These are phyloP conservation scores for Aradophagus sp. DNA, from an alignment of 1,140 invertebrate species.

Conservation along the genomic window DNA sequence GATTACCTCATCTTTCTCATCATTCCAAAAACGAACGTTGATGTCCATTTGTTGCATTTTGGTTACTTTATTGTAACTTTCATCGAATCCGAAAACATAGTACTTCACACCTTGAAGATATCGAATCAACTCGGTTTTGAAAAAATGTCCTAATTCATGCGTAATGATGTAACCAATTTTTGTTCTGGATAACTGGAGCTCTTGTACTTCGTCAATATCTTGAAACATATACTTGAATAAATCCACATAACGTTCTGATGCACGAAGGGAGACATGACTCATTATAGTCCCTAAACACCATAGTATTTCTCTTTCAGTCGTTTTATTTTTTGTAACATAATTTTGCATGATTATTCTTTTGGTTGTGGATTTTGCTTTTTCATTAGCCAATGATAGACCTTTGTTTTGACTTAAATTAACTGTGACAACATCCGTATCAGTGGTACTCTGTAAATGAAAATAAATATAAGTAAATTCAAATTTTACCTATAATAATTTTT, in stretches of 20 bases:
- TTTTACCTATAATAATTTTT: no score
- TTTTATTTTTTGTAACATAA: slow-evolving; percentile 4
- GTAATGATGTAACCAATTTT: slow-evolving; percentile 24
- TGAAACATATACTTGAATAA: slow-evolving; percentile 25
- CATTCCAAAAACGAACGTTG: slow-evolving; percentile 35
- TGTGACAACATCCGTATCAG: background rate
- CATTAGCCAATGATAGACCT: no score
- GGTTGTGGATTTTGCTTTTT: background rate
- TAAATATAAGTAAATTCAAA: no score
- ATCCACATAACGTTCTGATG: slow-evolving; percentile 12
- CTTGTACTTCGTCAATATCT: slow-evolving; percentile 16
- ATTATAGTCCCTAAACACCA: slow-evolving; percentile 26
- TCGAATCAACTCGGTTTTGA: slow-evolving; percentile 26
- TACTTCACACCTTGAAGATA: slow-evolving; percentile 18
- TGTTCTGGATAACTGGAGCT: slow-evolving; percentile 22
- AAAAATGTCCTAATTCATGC: slow-evolving; percentile 29
- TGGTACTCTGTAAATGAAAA: no score
- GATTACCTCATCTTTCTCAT: slow-evolving; percentile 27
- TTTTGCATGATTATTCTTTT: background rate
- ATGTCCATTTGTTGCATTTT: slow-evolving; percentile 52
- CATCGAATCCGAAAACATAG: slow-evolving; percentile 39
- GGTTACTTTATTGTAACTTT: slow-evolving; percentile 38
- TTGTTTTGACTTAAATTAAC: no score
- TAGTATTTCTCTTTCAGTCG: slow-evolving; percentile 20
- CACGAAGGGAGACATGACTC: slow-evolving; percentile 14